Evolutionary conservation across 2,888 invertebrate species (phyloP).

Genomic region (Phania funesta): DNA sequence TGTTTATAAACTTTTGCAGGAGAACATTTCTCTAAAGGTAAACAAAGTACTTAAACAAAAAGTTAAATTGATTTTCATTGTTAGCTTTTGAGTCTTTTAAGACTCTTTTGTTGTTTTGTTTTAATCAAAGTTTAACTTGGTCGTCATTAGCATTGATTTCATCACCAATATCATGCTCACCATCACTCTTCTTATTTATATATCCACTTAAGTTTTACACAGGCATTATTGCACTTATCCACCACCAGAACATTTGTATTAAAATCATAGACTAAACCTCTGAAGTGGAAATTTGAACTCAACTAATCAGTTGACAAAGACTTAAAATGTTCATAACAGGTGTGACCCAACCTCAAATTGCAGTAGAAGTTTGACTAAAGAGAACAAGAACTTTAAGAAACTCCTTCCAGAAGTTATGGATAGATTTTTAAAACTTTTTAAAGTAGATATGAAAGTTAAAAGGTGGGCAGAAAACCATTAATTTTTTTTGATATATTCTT

Average conservation of each 20-base stretch:
- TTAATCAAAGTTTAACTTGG: slow-evolving; percentile 21
- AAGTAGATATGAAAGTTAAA: too few relatives aligned
- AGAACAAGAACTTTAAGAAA: too few relatives aligned
- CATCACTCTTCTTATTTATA: neutral
- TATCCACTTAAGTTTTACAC: neutral
- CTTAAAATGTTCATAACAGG: slow-evolving; percentile 7
- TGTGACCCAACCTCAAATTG: neutral
- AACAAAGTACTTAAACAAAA: slow-evolving; percentile 60
- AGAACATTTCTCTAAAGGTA: slow-evolving; percentile 29
- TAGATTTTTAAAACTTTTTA: too few relatives aligned
- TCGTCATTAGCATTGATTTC: slow-evolving; percentile 31
- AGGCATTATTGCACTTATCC: neutral
- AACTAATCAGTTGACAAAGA: slow-evolving; percentile 52
- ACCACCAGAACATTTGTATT: slow-evolving; percentile 6
- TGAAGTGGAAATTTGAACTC: slow-evolving; percentile 54
- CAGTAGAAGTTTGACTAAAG: neutral
- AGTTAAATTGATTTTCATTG: slow-evolving; percentile 70
- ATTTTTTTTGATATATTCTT: too few relatives aligned
- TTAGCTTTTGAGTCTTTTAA: slow-evolving; percentile 58
- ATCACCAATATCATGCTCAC: neutral
- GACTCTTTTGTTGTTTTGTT: slow-evolving; percentile 29
- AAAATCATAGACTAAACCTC: slow-evolving; percentile 24
- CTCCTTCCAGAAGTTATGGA: too few relatives aligned
- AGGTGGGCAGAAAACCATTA: too few relatives aligned
- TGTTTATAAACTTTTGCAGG: slow-evolving; percentile 30